Evolutionary conservation across 2,797 vertebrate species (phyloP), one percentile per base, ranked within the genome.

Genomic region (Muraenolepis orangiensis): DNA sequence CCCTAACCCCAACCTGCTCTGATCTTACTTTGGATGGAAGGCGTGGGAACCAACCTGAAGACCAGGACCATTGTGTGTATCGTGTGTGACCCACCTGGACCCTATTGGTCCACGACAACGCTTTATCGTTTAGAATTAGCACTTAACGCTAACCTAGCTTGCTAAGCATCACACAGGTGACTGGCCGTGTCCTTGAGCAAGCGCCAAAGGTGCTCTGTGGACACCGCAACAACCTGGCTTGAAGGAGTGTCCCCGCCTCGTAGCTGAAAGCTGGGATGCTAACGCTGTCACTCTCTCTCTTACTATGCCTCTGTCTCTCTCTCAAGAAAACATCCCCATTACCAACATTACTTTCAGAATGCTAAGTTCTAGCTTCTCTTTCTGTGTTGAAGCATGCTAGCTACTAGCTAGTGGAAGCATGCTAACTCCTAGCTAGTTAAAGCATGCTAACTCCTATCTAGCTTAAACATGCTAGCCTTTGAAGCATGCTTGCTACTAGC

Each of bases 271-370:
- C n/a, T n/a, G n/a, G n/a, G n/a, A n/a, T n/a, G n/a, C n/a, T 91
- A 77, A 93, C 93, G 91, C 86, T 91, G 94, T 90, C 93, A 93
- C 83, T 94, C 89, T 78, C 94, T 91, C 93, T 89, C 87, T 78
- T 74, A 77, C 83, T 92, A 92, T 85, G 78, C 92, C 75, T 90
- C 91, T 88, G 90, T 51, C 51, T 23, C 20, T 23, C 20, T n/a
- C 51, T 57, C 51, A n/a, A n/a, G n/a, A n/a, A n/a, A n/a, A n/a
- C n/a, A 3, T 3, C 3, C 3, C 32, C 32, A 23, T 61, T 61
- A 61, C 26, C 51, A 26, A 10, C 8, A 11, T 61, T 26, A 4
- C 26, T 61, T 26, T 61, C 2, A 57, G 5, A 6, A 20, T 57
- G 20, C 46, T 20, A 3, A 61, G 13, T 46, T 2, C 14, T 23